These are phyloP conservation scores for Tuta absoluta DNA, from an alignment of 2,888 invertebrate species.

Conservation along the genomic window DNA sequence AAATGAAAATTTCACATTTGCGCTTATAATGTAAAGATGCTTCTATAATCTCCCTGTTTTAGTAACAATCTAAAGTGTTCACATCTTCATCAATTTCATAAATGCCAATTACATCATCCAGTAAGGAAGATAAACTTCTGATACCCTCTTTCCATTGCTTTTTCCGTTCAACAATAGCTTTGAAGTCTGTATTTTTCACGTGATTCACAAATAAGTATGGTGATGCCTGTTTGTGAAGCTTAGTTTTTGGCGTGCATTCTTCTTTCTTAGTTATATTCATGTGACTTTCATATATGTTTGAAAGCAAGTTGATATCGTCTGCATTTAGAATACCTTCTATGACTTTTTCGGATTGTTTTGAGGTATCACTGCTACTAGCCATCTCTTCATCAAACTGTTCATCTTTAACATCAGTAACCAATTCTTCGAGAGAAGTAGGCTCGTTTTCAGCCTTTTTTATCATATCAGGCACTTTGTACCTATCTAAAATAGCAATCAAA, in stretches of 20 bases:
- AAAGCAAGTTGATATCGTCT: conserved; percentile 83
- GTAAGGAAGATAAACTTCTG: conserved; percentile 85
- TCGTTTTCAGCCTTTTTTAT: conserved; percentile 53
- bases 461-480: conserved; percentile 75
- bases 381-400: conserved; percentile 42
- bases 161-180: conserved; percentile 81
- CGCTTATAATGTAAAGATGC: neutral
- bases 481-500: conserved; percentile 77
- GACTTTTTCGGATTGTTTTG: conserved; percentile 70
- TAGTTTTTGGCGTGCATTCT: conserved; percentile 47
- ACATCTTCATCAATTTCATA: conserved; percentile 77
- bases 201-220: conserved; percentile 83
- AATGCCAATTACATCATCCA: conserved; percentile 87
- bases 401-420: conserved; percentile 50
- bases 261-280: conserved; percentile 52
- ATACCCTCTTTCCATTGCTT: conserved; percentile 85
- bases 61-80: conserved; percentile 88
- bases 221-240: conserved; percentile 58
- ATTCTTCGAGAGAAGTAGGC: conserved; percentile 50
- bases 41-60: conserved; percentile 18
- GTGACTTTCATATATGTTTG: conserved; percentile 82
- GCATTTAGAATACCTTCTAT: conserved; percentile 84
- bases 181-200: conserved; percentile 81
- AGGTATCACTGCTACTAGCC: conserved; percentile 38
- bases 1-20: neutral